Evolutionary conservation across 2,888 invertebrate species (phyloP), one percentile per base, ranked within the genome.

Genomic region (Tenthredo scrophulariae): DNA sequence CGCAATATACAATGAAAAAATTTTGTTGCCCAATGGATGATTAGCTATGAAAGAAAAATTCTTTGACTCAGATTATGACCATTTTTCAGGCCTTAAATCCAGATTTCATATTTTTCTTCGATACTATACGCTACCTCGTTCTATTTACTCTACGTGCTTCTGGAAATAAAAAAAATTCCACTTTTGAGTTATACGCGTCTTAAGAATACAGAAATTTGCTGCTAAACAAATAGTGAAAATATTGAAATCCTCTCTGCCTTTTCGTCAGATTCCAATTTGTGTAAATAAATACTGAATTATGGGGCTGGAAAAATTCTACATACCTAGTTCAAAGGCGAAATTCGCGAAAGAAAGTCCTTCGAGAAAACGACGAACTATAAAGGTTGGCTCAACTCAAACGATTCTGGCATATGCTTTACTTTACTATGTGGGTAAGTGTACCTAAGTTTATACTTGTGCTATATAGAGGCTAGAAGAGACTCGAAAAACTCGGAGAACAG

Each of bases 371-470:
- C 43, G 74, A 26, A 74, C 43, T 54, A 29, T 62, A 33, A 18
- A 54, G 77, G n/a, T 15, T 33, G 13, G 29, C 33, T 62, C 26
- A 40, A 62, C 62, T 80, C 80, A 80, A 80, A 80, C 80, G 80
- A 80, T 40, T 40, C 80, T 26, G n/a, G 62, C 13, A 40, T 37
- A 58, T 37, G 62, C 40, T 54, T 33, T 50, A 40, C 40, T 54
- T 33, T 50, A 40, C n/a, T 22, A 33, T 29, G 10, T 37, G 29
- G 2, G 26, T 62, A 62, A 58, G 22, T 26, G 40, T 50, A 62
- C 50, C 72, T 22, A 77, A 13, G 40, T 80, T 58, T 80, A 13
- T 58, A 62, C 62, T 62, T 40, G 33, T 37, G 80, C 80, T 40
- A 80, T 40, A 50, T 10, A 33, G 33, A 33, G 77, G 13, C 50